Evolutionary conservation across 2,888 invertebrate genomes (phyloP).

Genomic region (Hipparchia semele): DNA sequence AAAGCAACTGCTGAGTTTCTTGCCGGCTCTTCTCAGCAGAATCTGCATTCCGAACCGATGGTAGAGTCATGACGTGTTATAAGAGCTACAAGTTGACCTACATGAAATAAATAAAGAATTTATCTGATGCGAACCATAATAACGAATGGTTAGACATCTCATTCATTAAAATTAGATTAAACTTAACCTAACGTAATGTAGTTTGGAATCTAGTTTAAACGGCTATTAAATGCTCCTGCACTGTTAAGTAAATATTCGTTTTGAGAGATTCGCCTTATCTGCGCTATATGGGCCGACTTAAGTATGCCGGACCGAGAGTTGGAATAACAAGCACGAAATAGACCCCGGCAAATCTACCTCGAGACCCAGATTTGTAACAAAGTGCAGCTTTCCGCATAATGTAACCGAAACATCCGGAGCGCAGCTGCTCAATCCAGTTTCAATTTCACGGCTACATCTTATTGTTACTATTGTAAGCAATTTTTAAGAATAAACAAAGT

Average conservation of each 20-base stretch:
- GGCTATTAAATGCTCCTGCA: not conserved
- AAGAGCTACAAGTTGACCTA: too few species aligned
- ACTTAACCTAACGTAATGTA: too few species aligned
- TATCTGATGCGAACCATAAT: too few species aligned
- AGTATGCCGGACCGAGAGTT: constrained; percentile 48
- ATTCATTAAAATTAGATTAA: too few species aligned
- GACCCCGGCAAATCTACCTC: constrained; percentile 73
- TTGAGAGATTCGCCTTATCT: not conserved
- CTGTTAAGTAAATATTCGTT: not conserved
- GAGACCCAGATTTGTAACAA: constrained; percentile 75
- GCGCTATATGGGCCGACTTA: constrained; percentile 49
- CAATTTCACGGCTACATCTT: constrained; percentile 38
- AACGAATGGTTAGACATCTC: too few species aligned
- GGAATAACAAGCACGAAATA: constrained; percentile 74
- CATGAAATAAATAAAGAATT: too few species aligned
- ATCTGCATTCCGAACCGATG: too few species aligned
- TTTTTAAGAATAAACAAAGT: constrained; percentile 12
- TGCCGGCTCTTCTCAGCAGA: too few species aligned
- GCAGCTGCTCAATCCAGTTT: constrained; percentile 64
- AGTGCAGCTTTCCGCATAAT: constrained; percentile 72
- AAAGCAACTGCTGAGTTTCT: too few species aligned
- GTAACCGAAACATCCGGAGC: constrained; percentile 63
- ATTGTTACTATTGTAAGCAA: constrained; percentile 21
- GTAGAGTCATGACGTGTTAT: too few species aligned
- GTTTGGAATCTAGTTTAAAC: too few species aligned